A percentile compares a stretch with the other conserved stretches of the same genome.
Evolutionary conservation across 1,140 invertebrate species (phyloP).

Genomic region (Papilio polytes): DNA sequence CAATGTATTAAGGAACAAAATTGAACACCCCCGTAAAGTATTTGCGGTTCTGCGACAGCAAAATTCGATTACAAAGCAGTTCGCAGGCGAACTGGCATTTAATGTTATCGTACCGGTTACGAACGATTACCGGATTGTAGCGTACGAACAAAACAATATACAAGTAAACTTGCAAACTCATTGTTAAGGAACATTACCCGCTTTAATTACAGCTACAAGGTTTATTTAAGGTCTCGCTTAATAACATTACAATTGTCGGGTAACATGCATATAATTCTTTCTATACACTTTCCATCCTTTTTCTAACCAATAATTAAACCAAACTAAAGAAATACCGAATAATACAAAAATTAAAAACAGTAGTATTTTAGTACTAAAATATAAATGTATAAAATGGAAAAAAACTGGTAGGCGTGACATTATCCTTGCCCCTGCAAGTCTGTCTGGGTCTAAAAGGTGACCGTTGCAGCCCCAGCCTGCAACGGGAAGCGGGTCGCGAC

Average conservation of each 20-base stretch:
- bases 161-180: conserved; percentile 22
- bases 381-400: background rate
- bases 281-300: background rate
- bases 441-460: conserved; percentile 36
- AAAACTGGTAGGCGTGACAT: conserved; percentile 8
- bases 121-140: conserved; percentile 55
- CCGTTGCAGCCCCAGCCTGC: conserved; percentile 62
- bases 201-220: conserved; percentile 12
- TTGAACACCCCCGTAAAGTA: conserved; percentile 1
- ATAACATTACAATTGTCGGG: background rate
- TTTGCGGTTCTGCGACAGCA: conserved; percentile 6
- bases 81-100: conserved; percentile 39
- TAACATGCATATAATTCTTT: background rate
- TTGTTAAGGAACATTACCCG: background rate
- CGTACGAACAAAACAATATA: conserved; percentile 51
- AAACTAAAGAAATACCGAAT: background rate
- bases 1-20: background rate
- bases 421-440: conserved; percentile 38
- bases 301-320: background rate
- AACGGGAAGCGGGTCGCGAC: conserved; percentile 78
- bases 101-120: conserved; percentile 63
- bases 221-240: background rate
- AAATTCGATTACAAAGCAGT: conserved; percentile 44
- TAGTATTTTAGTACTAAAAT: background rate
- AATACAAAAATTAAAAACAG: background rate